Base-by-base conservation (phyloP, 2,888 invertebrate species). In the Euphydryas editha region DNA sequence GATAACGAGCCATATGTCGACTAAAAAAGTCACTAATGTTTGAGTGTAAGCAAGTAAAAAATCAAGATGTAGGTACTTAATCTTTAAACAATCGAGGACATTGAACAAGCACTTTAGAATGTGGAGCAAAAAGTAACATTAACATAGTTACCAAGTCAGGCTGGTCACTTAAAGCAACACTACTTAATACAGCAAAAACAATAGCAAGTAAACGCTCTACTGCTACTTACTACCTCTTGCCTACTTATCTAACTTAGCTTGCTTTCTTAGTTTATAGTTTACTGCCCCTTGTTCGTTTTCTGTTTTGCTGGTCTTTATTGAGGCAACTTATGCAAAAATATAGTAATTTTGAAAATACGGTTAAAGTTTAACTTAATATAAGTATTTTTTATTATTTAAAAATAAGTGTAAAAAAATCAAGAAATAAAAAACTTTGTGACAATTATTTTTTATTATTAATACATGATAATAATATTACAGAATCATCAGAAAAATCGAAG, bases 161-260 rank as follows among this genome's bases (percentile, higher is more conserved):
- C 80, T 77, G 80, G 76, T 83, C 83, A 83, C 83, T 86, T 84
- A 81, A 76, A 79, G 77, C 73, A 87, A 82, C 78, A 83, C 78
- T 83, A 76, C 80, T 84, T 82, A 84, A 84, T 83, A 78, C 83
- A 81, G 82, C 81, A 85, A 87, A 87, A 87, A 86, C 85, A 84
- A 86, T 83, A 80, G 81, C 79, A 59, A 83, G 81, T 80, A 82
- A 75, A 75, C 71, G 79, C 79, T 78, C 73, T 72, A 66, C 61
- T 30, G 59, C 65, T 62, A 68, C 68, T 77, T 79, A 75, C 76
- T 82, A 76, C 70, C 77, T 75, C 73, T 73, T 63, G 72, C 70
- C 71, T 76, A 75, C 75, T 77, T 78, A 78, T 72, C 75, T 74
- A 59, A 69, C 72, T 73, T 71, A 72, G 72, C 69, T 62, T 62